phyloP scores from a whole-genome alignment of 2,797 vertebrate genomes.

The Allobates femoralis region DNA sequence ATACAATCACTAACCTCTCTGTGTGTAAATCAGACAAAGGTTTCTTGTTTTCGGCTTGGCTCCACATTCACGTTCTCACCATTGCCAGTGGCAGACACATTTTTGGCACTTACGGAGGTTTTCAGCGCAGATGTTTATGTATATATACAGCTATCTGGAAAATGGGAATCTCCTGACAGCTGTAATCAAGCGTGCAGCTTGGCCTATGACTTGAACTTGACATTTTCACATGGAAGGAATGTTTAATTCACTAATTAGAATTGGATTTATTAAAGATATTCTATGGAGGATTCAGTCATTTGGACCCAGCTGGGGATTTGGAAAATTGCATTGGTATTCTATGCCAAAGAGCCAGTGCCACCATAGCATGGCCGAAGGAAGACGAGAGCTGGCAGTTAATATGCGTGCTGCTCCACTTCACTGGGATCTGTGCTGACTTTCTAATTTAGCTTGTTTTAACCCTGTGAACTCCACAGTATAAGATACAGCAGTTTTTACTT shows the following conservation, averaged over 20 bases:
- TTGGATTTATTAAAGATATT: conserved; percentile 20
- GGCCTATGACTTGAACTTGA: conserved; percentile 23
- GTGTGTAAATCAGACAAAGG: conserved; percentile 6
- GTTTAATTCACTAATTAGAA: conserved; percentile 41
- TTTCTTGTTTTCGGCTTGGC: background rate
- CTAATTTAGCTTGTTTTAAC: background rate
- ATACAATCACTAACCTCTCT: background rate
- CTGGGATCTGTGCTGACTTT: background rate
- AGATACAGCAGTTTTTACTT: too few species aligned
- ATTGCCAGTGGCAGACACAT: conserved; percentile 10
- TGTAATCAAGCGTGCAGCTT: background rate
- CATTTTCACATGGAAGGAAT: conserved; percentile 23
- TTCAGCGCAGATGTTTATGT: conserved; percentile 36
- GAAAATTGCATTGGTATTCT: background rate
- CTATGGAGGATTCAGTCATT: conserved; percentile 8
- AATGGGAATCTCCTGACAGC: conserved; percentile 21
- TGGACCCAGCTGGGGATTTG: conserved; percentile 15
- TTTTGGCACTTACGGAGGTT: background rate
- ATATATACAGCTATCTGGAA: conserved; percentile 3
- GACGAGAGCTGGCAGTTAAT: background rate
- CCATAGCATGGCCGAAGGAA: background rate
- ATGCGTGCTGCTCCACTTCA: background rate
- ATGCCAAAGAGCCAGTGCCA: background rate
- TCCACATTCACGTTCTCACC: background rate
- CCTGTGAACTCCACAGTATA: background rate